phyloP scores from a whole-genome alignment of 2,888 invertebrate genomes.

The Bombylius major region DNA sequence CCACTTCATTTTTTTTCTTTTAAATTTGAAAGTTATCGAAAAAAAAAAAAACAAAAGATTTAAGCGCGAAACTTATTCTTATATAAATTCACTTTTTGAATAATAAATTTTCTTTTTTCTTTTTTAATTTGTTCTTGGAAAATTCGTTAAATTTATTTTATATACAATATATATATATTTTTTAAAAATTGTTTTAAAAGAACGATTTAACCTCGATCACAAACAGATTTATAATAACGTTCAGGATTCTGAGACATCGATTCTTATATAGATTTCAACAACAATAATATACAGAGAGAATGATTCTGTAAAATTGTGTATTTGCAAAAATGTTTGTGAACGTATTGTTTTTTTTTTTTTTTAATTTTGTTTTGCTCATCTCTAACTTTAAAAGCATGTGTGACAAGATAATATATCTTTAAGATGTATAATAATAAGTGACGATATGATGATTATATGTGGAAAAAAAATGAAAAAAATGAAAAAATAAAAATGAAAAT shows the following conservation, averaged over 20 bases:
- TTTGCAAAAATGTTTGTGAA: background rate
- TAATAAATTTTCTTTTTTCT: no score
- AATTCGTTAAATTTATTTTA: background rate
- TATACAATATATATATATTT: background rate
- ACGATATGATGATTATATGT: no score
- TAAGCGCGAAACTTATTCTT: slow-evolving; percentile 1
- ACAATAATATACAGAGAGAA: slow-evolving; percentile 3
- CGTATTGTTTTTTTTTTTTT: background rate
- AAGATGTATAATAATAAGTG: no score
- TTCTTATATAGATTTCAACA: slow-evolving; percentile 2
- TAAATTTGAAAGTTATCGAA: background rate
- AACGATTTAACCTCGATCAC: slow-evolving; percentile 5
- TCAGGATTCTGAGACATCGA: slow-evolving; percentile 5
- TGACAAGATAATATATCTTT: no score
- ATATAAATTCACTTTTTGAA: background rate
- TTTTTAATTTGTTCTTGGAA: background rate
- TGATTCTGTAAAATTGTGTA: background rate
- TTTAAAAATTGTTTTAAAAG: background rate
- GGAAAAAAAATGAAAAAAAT: no score
- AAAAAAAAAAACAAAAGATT: background rate
- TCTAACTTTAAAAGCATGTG: no score
- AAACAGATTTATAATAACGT: slow-evolving; percentile 8
- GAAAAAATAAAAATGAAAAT: no score
- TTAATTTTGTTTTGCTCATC: background rate
- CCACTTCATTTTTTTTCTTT: slow-evolving; percentile 8